phyloP scores from a whole-genome alignment of 2,113 vertebrate species.

The Eublepharis macularius region DNA sequence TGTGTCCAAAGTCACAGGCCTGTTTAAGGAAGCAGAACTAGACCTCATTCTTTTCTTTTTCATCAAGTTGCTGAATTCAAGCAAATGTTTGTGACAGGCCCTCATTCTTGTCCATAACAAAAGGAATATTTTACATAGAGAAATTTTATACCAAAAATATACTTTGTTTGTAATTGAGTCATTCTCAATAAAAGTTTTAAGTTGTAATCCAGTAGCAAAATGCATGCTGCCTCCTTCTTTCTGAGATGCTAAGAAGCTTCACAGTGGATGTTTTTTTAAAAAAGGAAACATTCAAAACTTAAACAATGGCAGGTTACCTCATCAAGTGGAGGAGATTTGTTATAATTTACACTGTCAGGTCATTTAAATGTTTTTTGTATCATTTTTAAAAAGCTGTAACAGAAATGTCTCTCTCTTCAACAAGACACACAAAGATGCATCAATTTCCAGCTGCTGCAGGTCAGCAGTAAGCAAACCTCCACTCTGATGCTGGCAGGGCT shows the following conservation, averaged over 20 bases:
- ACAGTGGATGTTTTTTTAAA: too few relatives aligned
- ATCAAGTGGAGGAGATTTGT: too few relatives aligned
- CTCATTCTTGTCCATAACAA: slow-evolving; percentile 50
- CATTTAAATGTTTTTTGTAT: background rate
- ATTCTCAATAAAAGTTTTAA: slow-evolving; percentile 74
- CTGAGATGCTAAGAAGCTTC: too few relatives aligned
- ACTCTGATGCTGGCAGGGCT: too few relatives aligned
- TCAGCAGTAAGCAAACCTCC: background rate
- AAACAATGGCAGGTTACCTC: too few relatives aligned
- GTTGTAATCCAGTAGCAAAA: slow-evolving; percentile 29
- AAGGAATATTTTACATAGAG: slow-evolving; percentile 74
- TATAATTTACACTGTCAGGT: too few relatives aligned
- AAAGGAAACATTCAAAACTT: too few relatives aligned
- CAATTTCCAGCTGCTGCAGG: background rate
- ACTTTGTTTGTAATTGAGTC: slow-evolving; percentile 78
- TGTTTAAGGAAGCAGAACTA: background rate
- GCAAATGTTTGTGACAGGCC: slow-evolving; percentile 22
- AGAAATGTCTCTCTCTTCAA: background rate
- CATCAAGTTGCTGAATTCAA: slow-evolving; percentile 10
- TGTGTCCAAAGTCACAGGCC: slow-evolving; percentile 5
- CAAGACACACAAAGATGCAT: background rate
- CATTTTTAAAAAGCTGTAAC: background rate
- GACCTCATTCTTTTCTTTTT: slow-evolving; percentile 14
- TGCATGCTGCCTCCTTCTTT: slow-evolving; percentile 44
- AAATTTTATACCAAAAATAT: slow-evolving; percentile 77